phyloP scores from a whole-genome alignment of 2,113 vertebrate species.

The Rhinoptilus africanus region DNA sequence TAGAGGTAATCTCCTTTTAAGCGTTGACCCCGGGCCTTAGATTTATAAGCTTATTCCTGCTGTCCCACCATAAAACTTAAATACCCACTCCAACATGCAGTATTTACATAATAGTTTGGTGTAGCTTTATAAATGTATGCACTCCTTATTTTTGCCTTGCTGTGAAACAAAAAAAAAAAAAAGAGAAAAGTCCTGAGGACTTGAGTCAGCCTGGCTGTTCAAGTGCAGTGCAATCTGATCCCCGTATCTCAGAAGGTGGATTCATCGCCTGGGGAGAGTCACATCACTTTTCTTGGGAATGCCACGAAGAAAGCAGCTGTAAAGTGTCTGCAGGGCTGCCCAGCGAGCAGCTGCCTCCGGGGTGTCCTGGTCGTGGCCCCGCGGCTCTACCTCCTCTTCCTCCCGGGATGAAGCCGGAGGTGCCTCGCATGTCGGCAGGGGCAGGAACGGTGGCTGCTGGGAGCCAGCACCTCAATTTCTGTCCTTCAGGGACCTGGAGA shows the following conservation, averaged over 20 bases:
- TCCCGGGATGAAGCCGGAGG: neutral
- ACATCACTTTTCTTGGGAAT: conserved; percentile 58
- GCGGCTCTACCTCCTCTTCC: conserved; percentile 1
- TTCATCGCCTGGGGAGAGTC: conserved; percentile 42
- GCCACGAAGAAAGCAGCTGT: conserved; percentile 46
- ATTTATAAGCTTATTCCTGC: conserved; percentile 59
- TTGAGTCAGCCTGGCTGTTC: conserved; percentile 1
- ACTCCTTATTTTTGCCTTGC: neutral
- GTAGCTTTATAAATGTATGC: neutral
- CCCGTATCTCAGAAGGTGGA: neutral
- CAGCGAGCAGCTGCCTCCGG: neutral
- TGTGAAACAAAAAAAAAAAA: neutral
- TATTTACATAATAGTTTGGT: neutral
- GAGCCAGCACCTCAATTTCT: neutral
- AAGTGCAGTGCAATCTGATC: conserved; percentile 15
- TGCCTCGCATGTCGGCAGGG: neutral
- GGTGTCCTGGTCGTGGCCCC: neutral
- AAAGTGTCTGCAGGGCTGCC: conserved; percentile 37
- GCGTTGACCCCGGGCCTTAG: conserved; percentile 1
- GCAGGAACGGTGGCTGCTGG: neutral
- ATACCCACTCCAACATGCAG: neutral
- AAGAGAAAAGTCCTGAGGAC: neutral
- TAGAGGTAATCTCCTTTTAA: conserved; percentile 63
- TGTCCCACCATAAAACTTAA: conserved; percentile 53
- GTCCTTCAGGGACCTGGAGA: neutral